Evolutionary conservation across 1,140 invertebrate genomes (phyloP), one percentile per base, ranked within the genome.

Genomic region (Solenopsis invicta): DNA sequence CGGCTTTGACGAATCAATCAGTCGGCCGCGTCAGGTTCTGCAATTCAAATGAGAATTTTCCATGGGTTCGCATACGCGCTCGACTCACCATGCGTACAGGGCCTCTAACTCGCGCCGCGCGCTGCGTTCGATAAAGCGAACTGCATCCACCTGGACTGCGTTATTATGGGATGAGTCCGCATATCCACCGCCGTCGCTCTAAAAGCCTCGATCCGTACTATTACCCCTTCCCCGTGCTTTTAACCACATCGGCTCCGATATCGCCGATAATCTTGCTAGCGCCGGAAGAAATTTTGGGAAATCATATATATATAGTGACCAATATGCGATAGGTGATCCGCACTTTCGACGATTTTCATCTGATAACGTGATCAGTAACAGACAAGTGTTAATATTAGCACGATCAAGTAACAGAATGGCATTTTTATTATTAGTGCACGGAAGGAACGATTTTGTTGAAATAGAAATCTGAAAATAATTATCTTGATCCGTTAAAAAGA

Each of bases 1-100:
- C 82, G 69, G 82, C 87, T 91, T 91, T 91, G 90, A 91, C 78
- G 90, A 91, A 91, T 91, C 89, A 88, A 90, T 91, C 87, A 86
- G 72, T 54, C 72, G 84, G 64, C 45, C 56, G 77, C 71, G 74
- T 87, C 76, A 50, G 81, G 62, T 80, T 91, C 89, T 88, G 89
- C 84, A 88, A 91, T 91, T 91, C 89, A 90, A 91, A 91, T 88
- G 87, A 87, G 89, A 88, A 88, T 84, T 91, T 91, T 90, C 89
- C 77, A 69, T 24, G 75, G 50, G 50, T 24, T 50, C 71, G 45
- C 52, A 34, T 50, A 56, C 74, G n/a, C 84, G 50, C 37, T 34
- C 72, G 56, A n/a, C 41, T 59, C 69, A 61, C 29, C 41, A 48
- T 50, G 45, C 71, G 76, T 50, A 86, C 24, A 12, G 69, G 71